Conservation (phyloP, 2,797 vertebrate species). For the Echeneis naucrates region DNA sequence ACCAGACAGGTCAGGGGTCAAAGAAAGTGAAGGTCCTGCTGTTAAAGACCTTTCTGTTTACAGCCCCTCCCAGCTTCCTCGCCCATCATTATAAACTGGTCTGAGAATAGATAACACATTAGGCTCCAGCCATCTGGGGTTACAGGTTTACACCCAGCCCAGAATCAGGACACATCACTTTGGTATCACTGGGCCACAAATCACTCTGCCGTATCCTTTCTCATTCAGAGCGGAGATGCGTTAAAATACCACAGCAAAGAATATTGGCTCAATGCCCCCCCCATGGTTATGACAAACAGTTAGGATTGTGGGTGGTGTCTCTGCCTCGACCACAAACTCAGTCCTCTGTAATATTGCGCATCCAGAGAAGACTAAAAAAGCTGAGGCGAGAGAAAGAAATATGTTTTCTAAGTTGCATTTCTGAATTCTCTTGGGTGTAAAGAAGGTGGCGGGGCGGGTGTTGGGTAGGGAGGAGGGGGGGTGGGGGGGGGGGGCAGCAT, state of each 20-base stretch:
- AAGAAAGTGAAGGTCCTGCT: background rate
- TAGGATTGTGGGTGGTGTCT: slow-evolving; percentile 25
- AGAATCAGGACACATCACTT: background rate
- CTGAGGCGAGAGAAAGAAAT: background rate
- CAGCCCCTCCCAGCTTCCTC: slow-evolving; percentile 9
- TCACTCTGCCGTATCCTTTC: background rate
- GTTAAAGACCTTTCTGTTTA: too few species aligned
- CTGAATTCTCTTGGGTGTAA: background rate
- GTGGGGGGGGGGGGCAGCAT: too few species aligned
- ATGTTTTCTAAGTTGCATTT: background rate
- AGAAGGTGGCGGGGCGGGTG: background rate
- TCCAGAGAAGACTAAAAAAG: background rate
- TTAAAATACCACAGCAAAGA: slow-evolving; percentile 17
- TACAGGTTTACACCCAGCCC: too few species aligned
- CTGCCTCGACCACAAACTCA: slow-evolving; percentile 2
- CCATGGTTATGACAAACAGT: slow-evolving; percentile 1
- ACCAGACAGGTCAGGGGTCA: background rate
- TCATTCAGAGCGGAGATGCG: slow-evolving; percentile 1
- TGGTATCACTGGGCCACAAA: background rate
- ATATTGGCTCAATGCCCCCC: background rate
- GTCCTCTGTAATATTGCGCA: background rate
- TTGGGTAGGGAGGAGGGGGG: slow-evolving; percentile 4
- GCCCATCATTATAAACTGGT: background rate
- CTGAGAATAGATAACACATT: background rate
- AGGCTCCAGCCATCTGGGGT: background rate